Percentiles rank a stretch among this genome's conserved stretches.
Conservation (phyloP, 2,888 invertebrate genomes). For the Spodoptera exigua region DNA sequence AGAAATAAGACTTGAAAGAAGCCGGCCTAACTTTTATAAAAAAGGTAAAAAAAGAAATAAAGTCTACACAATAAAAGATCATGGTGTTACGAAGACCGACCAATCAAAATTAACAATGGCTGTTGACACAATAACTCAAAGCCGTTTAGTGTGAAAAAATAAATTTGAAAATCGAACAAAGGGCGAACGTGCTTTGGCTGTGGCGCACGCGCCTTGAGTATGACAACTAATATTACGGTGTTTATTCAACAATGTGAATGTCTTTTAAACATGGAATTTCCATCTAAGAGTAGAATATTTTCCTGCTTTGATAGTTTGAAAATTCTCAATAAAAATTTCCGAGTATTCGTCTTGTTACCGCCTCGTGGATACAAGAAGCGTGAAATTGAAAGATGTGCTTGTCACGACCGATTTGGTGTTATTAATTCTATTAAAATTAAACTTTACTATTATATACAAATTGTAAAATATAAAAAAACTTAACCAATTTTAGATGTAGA, state of each 20-base stretch:
- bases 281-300: constrained; percentile 24
- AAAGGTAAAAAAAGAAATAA: constrained; percentile 61
- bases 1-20: constrained; percentile 56
- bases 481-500: not conserved
- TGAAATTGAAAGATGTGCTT: constrained; percentile 29
- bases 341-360: constrained; percentile 3
- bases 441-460: no score
- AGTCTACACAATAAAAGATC: constrained; percentile 70
- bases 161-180: constrained; percentile 72
- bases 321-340: constrained; percentile 2
- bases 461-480: no score
- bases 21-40: constrained; percentile 53
- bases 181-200: constrained; percentile 77
- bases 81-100: constrained; percentile 64
- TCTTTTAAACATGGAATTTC: constrained; percentile 14
- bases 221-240: constrained; percentile 63
- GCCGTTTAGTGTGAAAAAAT: constrained; percentile 69
- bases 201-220: constrained; percentile 69
- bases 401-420: constrained; percentile 27
- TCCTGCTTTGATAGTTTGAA: constrained; percentile 12
- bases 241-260: constrained; percentile 53
- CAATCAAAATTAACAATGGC: constrained; percentile 77
- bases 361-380: constrained; percentile 12
- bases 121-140: constrained; percentile 70
- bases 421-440: constrained; percentile 7